Conservation (phyloP, 2,888 invertebrate species). For the Blastobasis adustella region DNA sequence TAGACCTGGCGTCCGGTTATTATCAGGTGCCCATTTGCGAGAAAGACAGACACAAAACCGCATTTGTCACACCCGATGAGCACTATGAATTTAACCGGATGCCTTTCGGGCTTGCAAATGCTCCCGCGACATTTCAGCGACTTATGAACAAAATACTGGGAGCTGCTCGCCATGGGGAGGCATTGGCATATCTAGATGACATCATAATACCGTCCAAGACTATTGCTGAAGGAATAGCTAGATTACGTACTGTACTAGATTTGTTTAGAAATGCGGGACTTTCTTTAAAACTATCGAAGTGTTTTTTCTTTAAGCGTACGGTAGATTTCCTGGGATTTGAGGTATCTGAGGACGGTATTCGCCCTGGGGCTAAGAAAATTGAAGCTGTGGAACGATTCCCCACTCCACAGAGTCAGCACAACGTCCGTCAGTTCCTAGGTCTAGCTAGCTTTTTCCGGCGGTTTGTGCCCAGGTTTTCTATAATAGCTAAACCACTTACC, state of each 20-base stretch:
- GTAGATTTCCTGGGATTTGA: neutral
- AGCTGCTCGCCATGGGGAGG: neutral
- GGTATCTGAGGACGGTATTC: slow-evolving; percentile 10
- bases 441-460: slow-evolving; percentile 13
- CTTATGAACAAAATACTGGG: slow-evolving; percentile 13
- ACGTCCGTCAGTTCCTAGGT: slow-evolving; percentile 15
- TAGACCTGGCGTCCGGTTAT: slow-evolving; percentile 4
- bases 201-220: neutral
- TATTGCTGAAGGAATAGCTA: neutral
- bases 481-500: slow-evolving; percentile 11
- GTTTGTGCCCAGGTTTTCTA: slow-evolving; percentile 12
- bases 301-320: neutral
- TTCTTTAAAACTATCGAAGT: neutral
- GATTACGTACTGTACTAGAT: neutral
- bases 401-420: slow-evolving; percentile 7
- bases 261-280: neutral
- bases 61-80: slow-evolving; percentile 8
- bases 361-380: slow-evolving; percentile 11
- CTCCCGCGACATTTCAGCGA: slow-evolving; percentile 22
- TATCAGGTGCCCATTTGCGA: slow-evolving; percentile 17
- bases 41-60: slow-evolving; percentile 6
- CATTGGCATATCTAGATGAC: neutral
- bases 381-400: slow-evolving; percentile 13
- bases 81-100: slow-evolving; percentile 7
- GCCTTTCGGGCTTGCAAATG: slow-evolving; percentile 20